Base-by-base conservation (phyloP, 2,113 vertebrate species). In the Parus major region DNA sequence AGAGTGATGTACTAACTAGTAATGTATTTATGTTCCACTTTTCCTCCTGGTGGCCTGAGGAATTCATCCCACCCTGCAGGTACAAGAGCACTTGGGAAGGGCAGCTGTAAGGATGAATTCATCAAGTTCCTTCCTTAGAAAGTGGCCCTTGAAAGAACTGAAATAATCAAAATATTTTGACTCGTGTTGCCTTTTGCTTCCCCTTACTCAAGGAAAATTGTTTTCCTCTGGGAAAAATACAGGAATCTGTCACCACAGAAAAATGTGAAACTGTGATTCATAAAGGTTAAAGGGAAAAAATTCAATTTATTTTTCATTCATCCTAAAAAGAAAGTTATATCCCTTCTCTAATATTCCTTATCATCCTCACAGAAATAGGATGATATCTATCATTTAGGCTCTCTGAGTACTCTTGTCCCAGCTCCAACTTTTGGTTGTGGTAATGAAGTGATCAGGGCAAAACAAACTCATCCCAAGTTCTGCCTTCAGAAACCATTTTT, bases 201-300 rank as follows among this genome's bases (percentile, higher is more conserved):
- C 42, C 31, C 44, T 95, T 93, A 47, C 35, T 88, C 33, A 71
- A 82, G 61, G 81, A 89, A 95, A 95, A 79, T 23, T 52, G 1
- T 61, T 82, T 97, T 86, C 73, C 70, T 76, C 59, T 72, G 73
- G 89, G 86, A 92, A 93, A 79, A 93, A 79, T 57, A 39, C 18
- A 68, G 53, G 83, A 92, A 78, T 82, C 56, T 79, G 61, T 90
- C 80, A 78, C 68, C 49, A 71, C 56, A 90, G 72, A 88, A 64
- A 78, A 88, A 92, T 68, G 80, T 35, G 64, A 90, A 86, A 50
- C 69, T 78, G 25, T 73, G 77, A 82, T 87, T 93, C 41, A 49
- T 86, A 82, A 91, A 89, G 69, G 80, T 86, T 95, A 88, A 52
- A 19, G 29, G 46, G 39, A 82, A 75, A 93, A 93, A 88, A 87